A percentile compares a stretch with the other conserved stretches of the same genome.
Evolutionary conservation across 2,797 vertebrate genomes (phyloP).

Genomic region (Oreonectes daqikongensis): DNA sequence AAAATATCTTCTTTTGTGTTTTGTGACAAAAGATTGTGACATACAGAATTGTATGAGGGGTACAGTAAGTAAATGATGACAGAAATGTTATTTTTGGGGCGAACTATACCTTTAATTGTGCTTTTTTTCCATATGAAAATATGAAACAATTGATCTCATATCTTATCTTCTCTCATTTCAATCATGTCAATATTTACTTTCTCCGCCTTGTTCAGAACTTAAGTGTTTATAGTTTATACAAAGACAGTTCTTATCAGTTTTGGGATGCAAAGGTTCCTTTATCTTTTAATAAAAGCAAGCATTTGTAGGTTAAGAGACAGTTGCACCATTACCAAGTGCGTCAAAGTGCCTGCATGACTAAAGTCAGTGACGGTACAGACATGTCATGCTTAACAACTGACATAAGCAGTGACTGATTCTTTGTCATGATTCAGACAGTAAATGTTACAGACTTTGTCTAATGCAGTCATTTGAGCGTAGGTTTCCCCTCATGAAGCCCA

Average conservation of each 20-base stretch:
- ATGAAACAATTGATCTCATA: no score
- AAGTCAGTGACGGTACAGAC: constrained; percentile 1
- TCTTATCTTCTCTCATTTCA: no score
- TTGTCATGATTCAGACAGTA: constrained; percentile 5
- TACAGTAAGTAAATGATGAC: no score
- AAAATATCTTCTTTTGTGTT: no score
- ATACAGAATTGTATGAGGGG: no score
- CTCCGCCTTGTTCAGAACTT: no score
- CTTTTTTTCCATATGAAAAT: no score
- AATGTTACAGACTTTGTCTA: neutral
- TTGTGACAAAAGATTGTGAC: no score
- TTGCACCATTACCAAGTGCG: constrained; percentile 1
- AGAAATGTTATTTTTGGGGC: no score
- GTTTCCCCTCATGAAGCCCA: neutral
- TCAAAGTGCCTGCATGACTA: neutral
- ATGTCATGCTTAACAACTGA: neutral
- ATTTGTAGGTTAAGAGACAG: neutral
- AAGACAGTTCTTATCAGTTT: neutral
- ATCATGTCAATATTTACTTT: no score
- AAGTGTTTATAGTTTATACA: no score
- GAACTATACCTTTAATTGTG: no score
- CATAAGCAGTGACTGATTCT: neutral
- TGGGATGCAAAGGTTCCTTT: neutral
- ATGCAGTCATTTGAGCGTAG: neutral
- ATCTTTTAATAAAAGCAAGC: neutral